These are phyloP conservation scores for Spheniscus humboldti DNA, from an alignment of 2,797 vertebrate genomes.

Conservation along the genomic window DNA sequence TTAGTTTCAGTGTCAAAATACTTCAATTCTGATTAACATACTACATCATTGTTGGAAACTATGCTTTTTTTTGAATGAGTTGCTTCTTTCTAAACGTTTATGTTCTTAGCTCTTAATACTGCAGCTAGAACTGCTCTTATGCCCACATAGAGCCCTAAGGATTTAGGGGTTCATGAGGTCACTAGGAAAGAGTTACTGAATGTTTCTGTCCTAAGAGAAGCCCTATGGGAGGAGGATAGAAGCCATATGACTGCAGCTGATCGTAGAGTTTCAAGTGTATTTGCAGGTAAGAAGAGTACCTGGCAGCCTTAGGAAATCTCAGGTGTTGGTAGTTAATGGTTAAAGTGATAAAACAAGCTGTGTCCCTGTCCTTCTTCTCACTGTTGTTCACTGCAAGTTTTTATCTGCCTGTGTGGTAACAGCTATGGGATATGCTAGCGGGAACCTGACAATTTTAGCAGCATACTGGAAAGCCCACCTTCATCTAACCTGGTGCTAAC, in stretches of 20 bases:
- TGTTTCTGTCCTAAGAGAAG: not conserved
- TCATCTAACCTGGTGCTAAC: not conserved
- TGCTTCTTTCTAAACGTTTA: not conserved
- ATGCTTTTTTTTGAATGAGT: not conserved
- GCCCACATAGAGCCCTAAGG: not conserved
- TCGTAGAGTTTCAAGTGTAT: not conserved
- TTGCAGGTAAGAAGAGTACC: not conserved
- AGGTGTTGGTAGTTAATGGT: not conserved
- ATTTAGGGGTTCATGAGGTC: not conserved
- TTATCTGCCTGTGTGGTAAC: not conserved
- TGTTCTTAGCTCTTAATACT: not conserved
- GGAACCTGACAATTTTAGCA: not conserved
- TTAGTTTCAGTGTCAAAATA: not conserved
- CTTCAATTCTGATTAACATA: not conserved
- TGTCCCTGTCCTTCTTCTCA: not conserved
- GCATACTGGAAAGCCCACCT: not conserved
- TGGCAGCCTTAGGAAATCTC: not conserved
- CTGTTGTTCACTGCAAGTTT: not conserved
- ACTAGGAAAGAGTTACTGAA: not conserved
- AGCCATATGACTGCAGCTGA: not conserved
- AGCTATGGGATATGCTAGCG: not conserved
- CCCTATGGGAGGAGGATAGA: not conserved
- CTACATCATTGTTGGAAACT: not conserved
- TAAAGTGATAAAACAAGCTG: not conserved
- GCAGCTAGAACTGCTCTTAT: not conserved